Conservation (phyloP, 2,113 vertebrate species). For the Heliornis fulica region DNA sequence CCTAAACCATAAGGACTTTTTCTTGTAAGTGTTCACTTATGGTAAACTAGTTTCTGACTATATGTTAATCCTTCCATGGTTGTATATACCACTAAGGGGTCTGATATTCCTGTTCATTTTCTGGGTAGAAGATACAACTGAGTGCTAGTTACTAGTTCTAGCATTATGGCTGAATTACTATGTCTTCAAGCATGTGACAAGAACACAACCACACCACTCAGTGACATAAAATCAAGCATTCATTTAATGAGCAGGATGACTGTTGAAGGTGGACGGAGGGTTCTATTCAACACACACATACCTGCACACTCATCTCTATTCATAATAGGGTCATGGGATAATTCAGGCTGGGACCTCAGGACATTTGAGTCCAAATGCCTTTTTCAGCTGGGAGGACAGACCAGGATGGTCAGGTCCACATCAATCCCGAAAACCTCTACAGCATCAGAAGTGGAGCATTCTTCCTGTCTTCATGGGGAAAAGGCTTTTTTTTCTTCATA, state of each 20-base stretch:
- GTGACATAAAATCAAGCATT: not conserved
- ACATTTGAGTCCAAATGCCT: not conserved
- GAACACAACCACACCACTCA: not conserved
- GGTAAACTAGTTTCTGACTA: not conserved
- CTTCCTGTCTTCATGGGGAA: not conserved
- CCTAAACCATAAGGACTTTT: not conserved
- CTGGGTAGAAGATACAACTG: not conserved
- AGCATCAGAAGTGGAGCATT: too few species aligned
- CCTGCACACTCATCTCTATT: fast-evolving
- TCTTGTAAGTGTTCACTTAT: not conserved
- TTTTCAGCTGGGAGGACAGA: not conserved
- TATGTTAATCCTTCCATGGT: not conserved
- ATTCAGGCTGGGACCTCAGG: not conserved
- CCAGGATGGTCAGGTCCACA: not conserved
- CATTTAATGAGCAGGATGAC: not conserved
- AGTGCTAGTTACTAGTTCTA: not conserved
- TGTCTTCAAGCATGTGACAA: not conserved
- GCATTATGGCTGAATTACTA: not conserved
- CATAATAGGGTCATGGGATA: not conserved
- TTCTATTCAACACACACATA: not conserved
- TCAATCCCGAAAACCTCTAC: not conserved
- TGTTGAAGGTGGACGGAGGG: not conserved
- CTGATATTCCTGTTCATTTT: not conserved
- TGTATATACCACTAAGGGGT: not conserved
- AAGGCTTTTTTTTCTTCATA: not conserved